These are phyloP conservation scores for Eupristina koningsbergeri DNA, from an alignment of 1,140 invertebrate species.

Conservation along the genomic window DNA sequence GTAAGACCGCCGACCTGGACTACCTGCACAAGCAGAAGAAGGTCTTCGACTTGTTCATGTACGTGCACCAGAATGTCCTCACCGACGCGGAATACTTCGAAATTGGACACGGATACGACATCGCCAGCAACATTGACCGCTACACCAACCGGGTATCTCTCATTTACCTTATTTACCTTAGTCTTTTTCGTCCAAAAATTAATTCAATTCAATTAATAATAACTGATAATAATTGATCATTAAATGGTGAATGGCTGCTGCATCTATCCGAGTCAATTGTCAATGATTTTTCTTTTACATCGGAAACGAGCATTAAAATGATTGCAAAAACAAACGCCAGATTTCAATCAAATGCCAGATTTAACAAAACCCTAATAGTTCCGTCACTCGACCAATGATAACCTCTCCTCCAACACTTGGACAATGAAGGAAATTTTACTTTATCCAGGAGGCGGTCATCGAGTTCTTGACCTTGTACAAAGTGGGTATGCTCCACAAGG, in stretches of 20 bases:
- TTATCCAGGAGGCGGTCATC: conserved; percentile 60
- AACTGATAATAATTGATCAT: too few species aligned
- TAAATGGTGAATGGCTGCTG: too few species aligned
- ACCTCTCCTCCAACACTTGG: neutral
- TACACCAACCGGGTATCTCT: conserved; percentile 66
- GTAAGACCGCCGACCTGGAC: conserved; percentile 70
- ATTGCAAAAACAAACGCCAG: too few species aligned
- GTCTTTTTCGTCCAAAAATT: too few species aligned
- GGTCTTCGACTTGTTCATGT: conserved; percentile 77
- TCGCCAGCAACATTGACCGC: conserved; percentile 72
- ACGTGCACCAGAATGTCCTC: conserved; percentile 75
- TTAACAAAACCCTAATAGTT: too few species aligned
- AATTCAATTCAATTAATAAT: too few species aligned
- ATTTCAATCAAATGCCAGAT: too few species aligned
- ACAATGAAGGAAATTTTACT: neutral
- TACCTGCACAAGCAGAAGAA: conserved; percentile 76
- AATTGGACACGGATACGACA: conserved; percentile 74
- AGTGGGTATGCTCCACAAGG: conserved; percentile 69
- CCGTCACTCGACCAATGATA: too few species aligned
- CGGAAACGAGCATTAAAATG: too few species aligned
- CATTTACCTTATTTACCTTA: neutral
- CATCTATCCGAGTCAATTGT: too few species aligned
- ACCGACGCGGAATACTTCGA: conserved; percentile 71
- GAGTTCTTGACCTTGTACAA: conserved; percentile 64
- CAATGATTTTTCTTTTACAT: too few species aligned